Conservation (phyloP, 2,113 vertebrate genomes). For the Nycticryphes semicollaris region DNA sequence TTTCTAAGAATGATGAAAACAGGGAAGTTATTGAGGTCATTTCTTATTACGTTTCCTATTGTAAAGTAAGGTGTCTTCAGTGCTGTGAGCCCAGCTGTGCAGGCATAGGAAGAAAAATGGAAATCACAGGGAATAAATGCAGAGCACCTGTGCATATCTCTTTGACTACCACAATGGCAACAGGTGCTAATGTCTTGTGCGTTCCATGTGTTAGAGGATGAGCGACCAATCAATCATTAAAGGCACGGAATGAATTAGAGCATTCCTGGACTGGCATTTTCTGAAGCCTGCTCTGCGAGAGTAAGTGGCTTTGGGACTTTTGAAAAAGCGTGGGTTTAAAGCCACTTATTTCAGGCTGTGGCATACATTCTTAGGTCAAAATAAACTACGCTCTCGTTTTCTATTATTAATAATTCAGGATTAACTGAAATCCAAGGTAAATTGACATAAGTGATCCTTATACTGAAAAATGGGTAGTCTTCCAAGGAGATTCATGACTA, state of each 20-base stretch:
- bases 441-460: background rate
- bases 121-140: background rate
- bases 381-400: background rate
- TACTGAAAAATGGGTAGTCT: background rate
- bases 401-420: constrained; percentile 24
- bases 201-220: background rate
- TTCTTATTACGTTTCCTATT: background rate
- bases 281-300: background rate
- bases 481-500: background rate
- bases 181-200: background rate
- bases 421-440: constrained; percentile 37
- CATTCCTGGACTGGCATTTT: background rate
- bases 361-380: background rate
- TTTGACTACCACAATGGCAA: background rate
- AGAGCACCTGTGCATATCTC: background rate
- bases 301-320: background rate
- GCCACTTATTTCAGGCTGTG: background rate
- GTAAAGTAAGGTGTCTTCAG: background rate
- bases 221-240: background rate
- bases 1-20: background rate
- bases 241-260: background rate
- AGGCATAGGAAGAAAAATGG: background rate
- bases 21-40: background rate
- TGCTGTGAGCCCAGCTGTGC: background rate
- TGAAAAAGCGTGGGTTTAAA: background rate